A percentile compares a stretch with the other conserved stretches of the same genome.
Conservation (phyloP, 37 sponge, comb jelly and placozoan species). For the Ianthella basta region DNA sequence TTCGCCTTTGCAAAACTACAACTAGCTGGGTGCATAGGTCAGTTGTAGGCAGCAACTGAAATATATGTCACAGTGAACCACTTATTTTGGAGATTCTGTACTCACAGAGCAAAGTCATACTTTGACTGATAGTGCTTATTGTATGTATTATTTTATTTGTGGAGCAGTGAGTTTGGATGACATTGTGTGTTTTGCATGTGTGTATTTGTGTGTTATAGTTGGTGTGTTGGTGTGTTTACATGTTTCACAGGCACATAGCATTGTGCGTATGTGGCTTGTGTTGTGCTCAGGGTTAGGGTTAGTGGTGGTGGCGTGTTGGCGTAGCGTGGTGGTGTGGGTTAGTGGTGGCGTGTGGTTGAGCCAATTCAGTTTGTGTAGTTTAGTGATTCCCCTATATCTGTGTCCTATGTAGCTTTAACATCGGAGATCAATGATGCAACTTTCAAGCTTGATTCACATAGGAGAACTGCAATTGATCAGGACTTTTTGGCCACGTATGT, state of each 20-base stretch:
- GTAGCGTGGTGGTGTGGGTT: no score
- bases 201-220: slow-evolving; percentile 9
- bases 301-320: no score
- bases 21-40: background rate
- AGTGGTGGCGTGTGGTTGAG: background rate
- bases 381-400: background rate
- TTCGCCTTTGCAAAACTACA: background rate
- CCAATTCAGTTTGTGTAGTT: background rate
- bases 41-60: background rate
- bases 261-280: background rate
- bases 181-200: background rate
- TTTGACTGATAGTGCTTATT: background rate
- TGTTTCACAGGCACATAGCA: background rate
- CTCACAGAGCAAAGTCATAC: background rate
- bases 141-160: background rate
- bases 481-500: no score
- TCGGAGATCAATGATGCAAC: no score
- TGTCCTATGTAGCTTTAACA: no score
- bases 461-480: no score
- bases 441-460: no score
- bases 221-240: slow-evolving; percentile 3
- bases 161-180: background rate
- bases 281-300: no score
- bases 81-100: no score
- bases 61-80: background rate